Evolutionary conservation across 1,140 invertebrate species (phyloP), one percentile per base, ranked within the genome.

Genomic region (Harlomillsia oculata): DNA sequence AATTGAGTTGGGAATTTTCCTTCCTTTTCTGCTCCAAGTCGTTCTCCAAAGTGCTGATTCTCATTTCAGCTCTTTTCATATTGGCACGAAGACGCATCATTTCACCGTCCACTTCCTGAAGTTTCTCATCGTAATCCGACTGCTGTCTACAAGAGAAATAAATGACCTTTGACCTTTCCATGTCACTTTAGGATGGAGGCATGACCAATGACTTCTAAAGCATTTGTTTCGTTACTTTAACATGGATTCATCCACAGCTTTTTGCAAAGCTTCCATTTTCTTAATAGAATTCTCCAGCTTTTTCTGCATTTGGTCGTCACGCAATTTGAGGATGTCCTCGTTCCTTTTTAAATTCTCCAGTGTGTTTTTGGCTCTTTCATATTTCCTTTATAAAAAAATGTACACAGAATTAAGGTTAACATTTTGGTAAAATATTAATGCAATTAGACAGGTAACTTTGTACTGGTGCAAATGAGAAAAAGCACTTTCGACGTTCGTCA

Each of bases 391-490:
- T 45, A 14, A 11, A 44, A 36, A 51, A 3, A 28, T 26, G 18
- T 20, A 51, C 28, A 20, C 21, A 46, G 21, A 46, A 46, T 6
- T 46, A 5, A 21, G 36, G 5, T 9, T n/a, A 30, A 5, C 9
- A 36, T n/a, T 37, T 21, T 51, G 36, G 9, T 40, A 6, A 51
- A 23, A 39, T 11, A 11, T 18, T 11, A 51, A 9, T 23, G 20
- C 11, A 11, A 48, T 9, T 6, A 11, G 45, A 30, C 13, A 48
- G 13, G 29, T 50, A 41, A 16, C 9, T 8, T n/a, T 5, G 4
- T 45, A 60, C 58, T 46, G 41, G 34, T 61, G 59, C 13, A 61
- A 37, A 52, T 61, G 48, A 4, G 59, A 56, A 44, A 61, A 61
- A 36, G 59, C 59, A 43, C 28, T 34, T 53, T 61, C 59, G 5